Evolutionary conservation across 1,140 invertebrate species (phyloP).

Genomic region (Reticulitermes speratus): DNA sequence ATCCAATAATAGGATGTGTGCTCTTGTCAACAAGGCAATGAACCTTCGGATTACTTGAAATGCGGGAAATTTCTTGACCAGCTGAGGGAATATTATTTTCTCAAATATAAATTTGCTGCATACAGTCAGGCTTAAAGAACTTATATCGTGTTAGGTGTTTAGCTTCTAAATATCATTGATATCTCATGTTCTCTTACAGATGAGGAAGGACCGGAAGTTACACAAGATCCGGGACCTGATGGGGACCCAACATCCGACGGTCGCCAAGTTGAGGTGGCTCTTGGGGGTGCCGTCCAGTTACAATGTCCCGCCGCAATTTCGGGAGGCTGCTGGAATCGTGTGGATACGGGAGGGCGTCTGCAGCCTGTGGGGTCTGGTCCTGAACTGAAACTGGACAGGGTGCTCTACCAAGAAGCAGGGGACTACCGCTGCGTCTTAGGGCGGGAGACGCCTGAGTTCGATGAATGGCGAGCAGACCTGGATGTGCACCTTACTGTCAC

Average conservation of each 20-base stretch:
- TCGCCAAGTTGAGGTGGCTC: slow-evolving; percentile 70
- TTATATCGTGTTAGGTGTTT: no score
- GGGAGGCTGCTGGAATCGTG: slow-evolving; percentile 57
- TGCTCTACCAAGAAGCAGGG: slow-evolving; percentile 74
- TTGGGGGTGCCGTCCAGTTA: slow-evolving; percentile 80
- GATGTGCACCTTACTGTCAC: slow-evolving; percentile 56
- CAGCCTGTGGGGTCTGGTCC: slow-evolving; percentile 60
- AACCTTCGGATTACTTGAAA: no score
- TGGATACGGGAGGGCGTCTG: slow-evolving; percentile 48
- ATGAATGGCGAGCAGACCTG: slow-evolving; percentile 45
- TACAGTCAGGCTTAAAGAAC: no score
- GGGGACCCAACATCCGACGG: slow-evolving; percentile 56
- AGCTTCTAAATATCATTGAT: not conserved
- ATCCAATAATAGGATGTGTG: no score
- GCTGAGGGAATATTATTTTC: no score
- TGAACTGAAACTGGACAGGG: slow-evolving; percentile 61
- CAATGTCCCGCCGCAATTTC: slow-evolving; percentile 67
- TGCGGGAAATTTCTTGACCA: no score
- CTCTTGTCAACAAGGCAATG: no score
- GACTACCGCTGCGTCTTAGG: slow-evolving; percentile 66
- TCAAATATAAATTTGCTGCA: no score
- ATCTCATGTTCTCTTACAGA: not conserved
- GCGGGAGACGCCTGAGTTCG: slow-evolving; percentile 52
- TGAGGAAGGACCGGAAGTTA: slow-evolving; percentile 36
- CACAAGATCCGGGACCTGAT: slow-evolving; percentile 45